phyloP scores from a whole-genome alignment of 1,140 invertebrate species.

The Drosophila ogumai region DNA sequence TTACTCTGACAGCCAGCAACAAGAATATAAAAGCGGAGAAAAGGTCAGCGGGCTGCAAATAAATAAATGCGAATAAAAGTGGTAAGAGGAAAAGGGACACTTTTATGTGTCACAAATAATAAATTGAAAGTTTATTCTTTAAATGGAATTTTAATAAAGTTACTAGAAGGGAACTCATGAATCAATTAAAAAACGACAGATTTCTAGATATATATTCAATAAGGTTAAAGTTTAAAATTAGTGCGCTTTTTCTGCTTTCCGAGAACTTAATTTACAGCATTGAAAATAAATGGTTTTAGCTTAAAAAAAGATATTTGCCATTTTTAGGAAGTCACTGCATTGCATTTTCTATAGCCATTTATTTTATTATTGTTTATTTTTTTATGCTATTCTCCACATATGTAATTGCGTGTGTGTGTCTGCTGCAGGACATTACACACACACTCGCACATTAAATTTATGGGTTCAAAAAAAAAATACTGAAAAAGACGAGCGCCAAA shows the following conservation, averaged over 20 bases:
- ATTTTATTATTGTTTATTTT: slow-evolving; percentile 1
- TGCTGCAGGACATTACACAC: slow-evolving; percentile 69
- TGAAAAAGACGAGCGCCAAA: slow-evolving; percentile 14
- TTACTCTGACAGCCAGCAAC: slow-evolving; percentile 34
- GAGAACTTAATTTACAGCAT: slow-evolving; percentile 5
- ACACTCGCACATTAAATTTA: slow-evolving; percentile 74
- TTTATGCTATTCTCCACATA: neutral
- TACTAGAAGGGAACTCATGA: neutral
- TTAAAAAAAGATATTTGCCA: slow-evolving; percentile 23
- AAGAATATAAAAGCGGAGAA: neutral
- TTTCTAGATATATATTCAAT: neutral
- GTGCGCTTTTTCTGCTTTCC: neutral
- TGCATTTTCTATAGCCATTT: slow-evolving; percentile 41
- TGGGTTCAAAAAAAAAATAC: slow-evolving; percentile 41
- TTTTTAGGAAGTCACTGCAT: slow-evolving; percentile 47
- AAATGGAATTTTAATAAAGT: neutral
- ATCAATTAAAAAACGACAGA: neutral
- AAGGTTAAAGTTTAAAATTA: neutral
- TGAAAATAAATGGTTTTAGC: slow-evolving; percentile 14
- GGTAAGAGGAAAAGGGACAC: neutral
- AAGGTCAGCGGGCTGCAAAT: slow-evolving; percentile 31
- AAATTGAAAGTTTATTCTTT: neutral
- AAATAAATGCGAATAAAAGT: slow-evolving; percentile 7
- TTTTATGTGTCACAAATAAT: slow-evolving; percentile 12
- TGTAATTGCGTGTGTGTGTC: slow-evolving; percentile 39